phyloP scores from a whole-genome alignment of 2,888 invertebrate genomes.

The Laothoe populi region DNA sequence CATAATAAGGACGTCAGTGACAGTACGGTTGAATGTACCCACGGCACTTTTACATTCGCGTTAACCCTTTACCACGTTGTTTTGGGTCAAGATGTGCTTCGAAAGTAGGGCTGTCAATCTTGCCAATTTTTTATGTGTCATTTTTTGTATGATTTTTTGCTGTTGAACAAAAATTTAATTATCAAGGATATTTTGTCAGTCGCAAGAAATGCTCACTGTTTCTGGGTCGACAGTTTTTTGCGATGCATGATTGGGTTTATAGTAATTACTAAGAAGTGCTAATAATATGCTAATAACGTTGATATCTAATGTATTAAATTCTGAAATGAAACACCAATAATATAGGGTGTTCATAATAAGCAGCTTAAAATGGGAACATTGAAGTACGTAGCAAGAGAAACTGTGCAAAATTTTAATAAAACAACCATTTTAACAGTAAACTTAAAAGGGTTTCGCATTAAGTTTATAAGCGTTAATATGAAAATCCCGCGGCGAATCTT shows the following conservation, averaged over 20 bases:
- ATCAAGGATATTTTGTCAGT: no score
- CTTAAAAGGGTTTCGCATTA: constrained; percentile 19
- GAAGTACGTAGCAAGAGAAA: background rate
- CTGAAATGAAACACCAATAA: no score
- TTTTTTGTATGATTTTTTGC: background rate
- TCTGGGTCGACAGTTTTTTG: no score
- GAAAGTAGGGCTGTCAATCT: background rate
- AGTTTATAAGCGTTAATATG: constrained; percentile 35
- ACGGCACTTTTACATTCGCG: constrained; percentile 17
- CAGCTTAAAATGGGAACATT: background rate
- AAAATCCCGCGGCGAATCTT: constrained; percentile 50
- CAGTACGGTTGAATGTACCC: constrained; percentile 16
- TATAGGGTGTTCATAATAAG: background rate
- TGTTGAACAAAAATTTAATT: background rate
- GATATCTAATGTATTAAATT: no score
- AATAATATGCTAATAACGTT: no score
- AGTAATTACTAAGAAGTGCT: no score
- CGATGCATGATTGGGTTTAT: no score
- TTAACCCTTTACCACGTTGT: constrained; percentile 10
- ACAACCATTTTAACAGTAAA: constrained; percentile 19
- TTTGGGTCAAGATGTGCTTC: constrained; percentile 11
- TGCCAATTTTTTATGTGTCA: background rate
- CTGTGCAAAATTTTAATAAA: constrained; percentile 16
- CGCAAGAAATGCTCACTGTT: no score
- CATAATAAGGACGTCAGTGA: constrained; percentile 61